Evolutionary conservation across 2,888 invertebrate species (phyloP).

Genomic region (Eupelmus urozonus): DNA sequence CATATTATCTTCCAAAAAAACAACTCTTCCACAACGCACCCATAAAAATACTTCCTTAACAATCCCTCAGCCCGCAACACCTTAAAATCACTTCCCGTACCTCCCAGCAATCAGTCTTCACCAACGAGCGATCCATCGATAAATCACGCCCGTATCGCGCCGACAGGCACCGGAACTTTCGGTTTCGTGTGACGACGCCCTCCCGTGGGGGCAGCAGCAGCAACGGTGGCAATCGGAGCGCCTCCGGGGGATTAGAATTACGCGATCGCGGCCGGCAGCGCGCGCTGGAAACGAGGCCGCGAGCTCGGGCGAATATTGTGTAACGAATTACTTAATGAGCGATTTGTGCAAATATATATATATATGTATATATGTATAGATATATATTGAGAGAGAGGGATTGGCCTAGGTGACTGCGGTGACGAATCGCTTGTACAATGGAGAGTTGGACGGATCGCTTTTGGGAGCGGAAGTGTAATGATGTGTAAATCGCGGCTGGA

Average conservation of each 20-base stretch:
- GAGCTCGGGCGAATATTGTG: slow-evolving; percentile 46
- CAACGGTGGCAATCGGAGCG: slow-evolving; percentile 32
- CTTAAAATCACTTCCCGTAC: too few species aligned
- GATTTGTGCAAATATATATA: slow-evolving; percentile 12
- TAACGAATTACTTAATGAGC: slow-evolving; percentile 58
- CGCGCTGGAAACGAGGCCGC: slow-evolving; percentile 34
- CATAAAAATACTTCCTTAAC: too few species aligned
- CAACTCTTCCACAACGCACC: too few species aligned
- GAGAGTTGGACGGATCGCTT: too few species aligned
- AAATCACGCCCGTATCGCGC: slow-evolving; percentile 15
- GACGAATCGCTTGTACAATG: too few species aligned
- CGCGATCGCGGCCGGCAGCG: slow-evolving; percentile 29
- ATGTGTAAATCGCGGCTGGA: too few species aligned
- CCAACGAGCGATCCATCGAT: too few species aligned
- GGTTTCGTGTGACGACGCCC: slow-evolving; percentile 52
- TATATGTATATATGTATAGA: background rate
- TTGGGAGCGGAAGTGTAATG: too few species aligned
- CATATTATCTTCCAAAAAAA: too few species aligned
- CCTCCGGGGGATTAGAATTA: slow-evolving; percentile 50
- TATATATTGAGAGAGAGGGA: background rate
- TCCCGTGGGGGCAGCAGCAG: background rate
- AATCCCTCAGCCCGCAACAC: too few species aligned
- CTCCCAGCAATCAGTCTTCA: too few species aligned
- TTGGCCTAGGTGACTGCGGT: background rate
- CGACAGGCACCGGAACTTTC: slow-evolving; percentile 47